phyloP scores from a whole-genome alignment of 2,113 vertebrate species.

The Hippocampus zosterae region DNA sequence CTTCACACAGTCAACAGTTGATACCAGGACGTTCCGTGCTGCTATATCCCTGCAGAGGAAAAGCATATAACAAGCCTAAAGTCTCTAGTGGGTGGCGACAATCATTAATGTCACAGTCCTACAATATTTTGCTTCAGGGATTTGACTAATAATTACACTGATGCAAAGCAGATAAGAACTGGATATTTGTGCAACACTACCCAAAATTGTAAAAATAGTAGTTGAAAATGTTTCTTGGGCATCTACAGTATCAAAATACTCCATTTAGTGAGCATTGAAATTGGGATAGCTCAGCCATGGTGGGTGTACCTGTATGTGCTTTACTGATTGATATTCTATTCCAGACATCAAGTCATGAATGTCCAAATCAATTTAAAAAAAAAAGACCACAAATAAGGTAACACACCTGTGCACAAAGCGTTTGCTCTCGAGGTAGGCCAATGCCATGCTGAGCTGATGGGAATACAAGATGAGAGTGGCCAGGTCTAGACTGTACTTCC shows the following conservation, averaged over 20 bases:
- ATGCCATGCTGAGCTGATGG: conserved; percentile 93
- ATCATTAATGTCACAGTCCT: neutral
- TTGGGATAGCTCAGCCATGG: no score
- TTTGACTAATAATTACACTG: neutral
- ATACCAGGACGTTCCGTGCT: conserved; percentile 95
- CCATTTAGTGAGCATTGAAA: neutral
- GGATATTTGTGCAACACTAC: neutral
- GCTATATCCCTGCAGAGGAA: conserved; percentile 87
- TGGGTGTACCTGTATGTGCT: neutral
- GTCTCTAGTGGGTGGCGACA: conserved; percentile 6
- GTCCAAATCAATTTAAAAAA: neutral
- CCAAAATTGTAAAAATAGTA: neutral
- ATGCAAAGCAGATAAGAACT: neutral
- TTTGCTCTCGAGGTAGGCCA: conserved; percentile 97
- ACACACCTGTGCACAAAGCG: conserved; percentile 96
- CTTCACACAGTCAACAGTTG: conserved; percentile 92
- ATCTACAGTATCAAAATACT: neutral
- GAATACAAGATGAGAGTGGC: conserved; percentile 91
- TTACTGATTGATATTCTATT: neutral
- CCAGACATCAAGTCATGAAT: neutral
- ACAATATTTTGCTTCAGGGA: neutral
- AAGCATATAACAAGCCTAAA: neutral
- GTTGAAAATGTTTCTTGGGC: neutral
- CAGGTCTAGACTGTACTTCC: conserved; percentile 93
- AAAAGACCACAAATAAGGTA: neutral